These are phyloP conservation scores for Bubo bubo DNA, from an alignment of 2,113 vertebrate genomes.

Conservation along the genomic window DNA sequence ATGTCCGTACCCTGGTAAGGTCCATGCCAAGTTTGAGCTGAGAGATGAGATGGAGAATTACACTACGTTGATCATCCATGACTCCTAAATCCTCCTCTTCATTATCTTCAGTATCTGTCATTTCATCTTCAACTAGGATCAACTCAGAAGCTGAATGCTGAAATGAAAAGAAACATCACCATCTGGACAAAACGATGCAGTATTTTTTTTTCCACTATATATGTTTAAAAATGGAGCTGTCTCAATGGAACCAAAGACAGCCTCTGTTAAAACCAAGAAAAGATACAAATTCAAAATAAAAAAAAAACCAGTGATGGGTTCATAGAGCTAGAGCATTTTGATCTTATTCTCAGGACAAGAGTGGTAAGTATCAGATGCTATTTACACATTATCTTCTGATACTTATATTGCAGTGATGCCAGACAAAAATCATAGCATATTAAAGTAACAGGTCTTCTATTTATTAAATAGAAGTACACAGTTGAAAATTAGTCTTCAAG, in stretches of 20 bases:
- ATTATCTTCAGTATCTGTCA: conserved; percentile 90
- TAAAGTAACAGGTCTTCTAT: background rate
- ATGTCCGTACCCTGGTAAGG: conserved; percentile 85
- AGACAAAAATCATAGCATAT: background rate
- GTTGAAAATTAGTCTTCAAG: background rate
- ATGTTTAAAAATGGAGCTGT: background rate
- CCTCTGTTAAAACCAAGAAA: background rate
- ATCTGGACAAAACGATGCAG: background rate
- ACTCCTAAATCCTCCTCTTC: conserved; percentile 90
- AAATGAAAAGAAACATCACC: conserved; percentile 57
- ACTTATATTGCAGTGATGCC: background rate
- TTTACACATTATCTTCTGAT: background rate
- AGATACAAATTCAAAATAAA: background rate
- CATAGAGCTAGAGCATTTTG: background rate
- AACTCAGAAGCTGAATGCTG: conserved; percentile 76
- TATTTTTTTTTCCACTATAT: background rate
- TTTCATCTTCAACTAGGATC: conserved; percentile 86
- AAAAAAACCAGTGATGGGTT: background rate
- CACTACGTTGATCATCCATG: conserved; percentile 91
- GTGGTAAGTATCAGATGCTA: background rate
- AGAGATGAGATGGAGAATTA: conserved; percentile 94
- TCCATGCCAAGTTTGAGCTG: conserved; percentile 98
- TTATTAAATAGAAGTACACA: background rate
- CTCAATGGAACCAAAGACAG: background rate
- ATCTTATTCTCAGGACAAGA: background rate